Evolutionary conservation across 37 sponge, comb jelly and placozoan genomes (phyloP).

Genomic region (Chondrilla cf. caribensis): DNA sequence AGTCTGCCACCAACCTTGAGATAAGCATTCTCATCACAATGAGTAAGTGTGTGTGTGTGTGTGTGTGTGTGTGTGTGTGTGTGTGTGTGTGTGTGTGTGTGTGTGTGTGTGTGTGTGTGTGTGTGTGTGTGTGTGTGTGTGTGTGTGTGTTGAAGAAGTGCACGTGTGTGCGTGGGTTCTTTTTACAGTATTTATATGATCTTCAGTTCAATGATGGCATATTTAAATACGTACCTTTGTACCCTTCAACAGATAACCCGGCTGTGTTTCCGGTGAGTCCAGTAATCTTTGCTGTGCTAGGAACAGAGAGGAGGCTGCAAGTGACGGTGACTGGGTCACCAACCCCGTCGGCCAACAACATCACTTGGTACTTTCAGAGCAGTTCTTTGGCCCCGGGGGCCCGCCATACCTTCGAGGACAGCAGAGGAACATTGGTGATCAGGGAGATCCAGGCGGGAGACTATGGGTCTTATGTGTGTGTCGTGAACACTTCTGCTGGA

Average conservation of each 20-base stretch:
- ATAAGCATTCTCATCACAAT: neutral
- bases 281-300: neutral
- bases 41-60: neutral
- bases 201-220: too few relatives aligned
- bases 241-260: neutral
- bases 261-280: neutral
- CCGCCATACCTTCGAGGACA: neutral
- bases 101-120: neutral
- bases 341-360: neutral
- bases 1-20: neutral
- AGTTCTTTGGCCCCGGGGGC: neutral
- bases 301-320: neutral
- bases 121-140: neutral
- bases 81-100: neutral
- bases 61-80: neutral
- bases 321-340: neutral
- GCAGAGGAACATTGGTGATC: neutral
- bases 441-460: neutral
- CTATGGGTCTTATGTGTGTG: neutral
- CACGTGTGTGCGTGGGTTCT: neutral
- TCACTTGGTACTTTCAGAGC: neutral
- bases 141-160: neutral
- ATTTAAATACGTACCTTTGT: neutral
- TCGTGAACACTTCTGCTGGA: neutral
- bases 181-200: neutral